A percentile compares a stretch with the other conserved stretches of the same genome.
These are phyloP conservation scores for Tipula helvola DNA, from an alignment of 2,888 invertebrate species.

Conservation along the genomic window DNA sequence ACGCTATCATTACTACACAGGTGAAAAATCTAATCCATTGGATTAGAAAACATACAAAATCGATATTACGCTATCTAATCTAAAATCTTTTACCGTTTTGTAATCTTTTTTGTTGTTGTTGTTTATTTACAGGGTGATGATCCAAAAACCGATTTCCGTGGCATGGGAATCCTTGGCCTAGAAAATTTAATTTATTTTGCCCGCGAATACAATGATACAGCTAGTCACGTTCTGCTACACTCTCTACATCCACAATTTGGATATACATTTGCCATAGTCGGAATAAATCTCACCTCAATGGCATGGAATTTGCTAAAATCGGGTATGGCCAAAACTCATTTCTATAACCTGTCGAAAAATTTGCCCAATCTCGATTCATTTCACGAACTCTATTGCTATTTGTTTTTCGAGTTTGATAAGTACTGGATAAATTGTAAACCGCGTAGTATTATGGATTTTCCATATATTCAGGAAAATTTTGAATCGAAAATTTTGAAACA, in stretches of 20 bases:
- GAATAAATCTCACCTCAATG: conserved; percentile 91
- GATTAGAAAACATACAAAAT: background rate
- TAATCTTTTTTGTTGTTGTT: background rate
- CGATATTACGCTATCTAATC: background rate
- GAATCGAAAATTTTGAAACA: conserved; percentile 57
- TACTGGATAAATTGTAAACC: conserved; percentile 91
- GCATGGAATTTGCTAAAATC: conserved; percentile 68
- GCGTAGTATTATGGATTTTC: conserved; percentile 91
- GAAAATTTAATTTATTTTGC: conserved; percentile 86
- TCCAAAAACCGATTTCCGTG: conserved; percentile 95
- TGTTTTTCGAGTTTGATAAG: conserved; percentile 89
- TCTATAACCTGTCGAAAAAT: conserved; percentile 67
- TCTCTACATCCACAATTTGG: conserved; percentile 83
- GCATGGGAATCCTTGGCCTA: conserved; percentile 91
- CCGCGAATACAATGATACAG: conserved; percentile 62
- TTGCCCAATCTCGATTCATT: conserved; percentile 62
- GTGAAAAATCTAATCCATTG: background rate
- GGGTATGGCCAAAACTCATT: conserved; percentile 77
- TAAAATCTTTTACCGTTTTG: background rate
- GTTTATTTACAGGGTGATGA: conserved; percentile 67
- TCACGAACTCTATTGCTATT: conserved; percentile 85
- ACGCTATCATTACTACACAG: background rate
- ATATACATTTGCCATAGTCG: conserved; percentile 81
- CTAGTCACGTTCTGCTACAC: conserved; percentile 71
- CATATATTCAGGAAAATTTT: conserved; percentile 72